These are phyloP conservation scores for Hydractinia echinata DNA, from an alignment of 30 jellyfish, hydroid and myxozoan species.

Conservation along the genomic window DNA sequence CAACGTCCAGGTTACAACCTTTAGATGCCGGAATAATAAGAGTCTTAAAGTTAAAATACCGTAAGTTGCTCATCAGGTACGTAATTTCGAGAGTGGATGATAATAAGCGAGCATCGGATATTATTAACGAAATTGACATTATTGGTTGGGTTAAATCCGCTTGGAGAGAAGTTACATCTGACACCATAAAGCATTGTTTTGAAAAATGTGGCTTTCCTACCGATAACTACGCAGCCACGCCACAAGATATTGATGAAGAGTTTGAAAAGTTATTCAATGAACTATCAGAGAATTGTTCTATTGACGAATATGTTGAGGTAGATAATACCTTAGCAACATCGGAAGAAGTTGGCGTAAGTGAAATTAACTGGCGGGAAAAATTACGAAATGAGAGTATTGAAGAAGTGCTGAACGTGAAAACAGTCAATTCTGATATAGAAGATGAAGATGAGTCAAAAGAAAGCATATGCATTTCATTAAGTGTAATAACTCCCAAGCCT, in stretches of 20 bases:
- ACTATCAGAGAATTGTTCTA: slow-evolving; percentile 24
- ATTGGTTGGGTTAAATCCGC: slow-evolving; percentile 3
- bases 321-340: slow-evolving; percentile 30
- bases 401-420: slow-evolving; percentile 27
- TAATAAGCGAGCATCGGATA: slow-evolving; percentile 1
- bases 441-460: not conserved
- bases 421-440: slow-evolving; percentile 18
- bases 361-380: slow-evolving; percentile 16
- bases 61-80: no score
- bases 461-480: not conserved
- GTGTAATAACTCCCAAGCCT: slow-evolving; percentile 25
- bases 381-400: slow-evolving; percentile 3
- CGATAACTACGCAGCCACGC: slow-evolving; percentile 20
- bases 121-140: not conserved
- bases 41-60: no score
- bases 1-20: no score
- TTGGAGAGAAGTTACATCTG: slow-evolving; percentile 3
- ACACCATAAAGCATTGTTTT: not conserved
- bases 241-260: slow-evolving; percentile 33
- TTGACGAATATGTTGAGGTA: slow-evolving; percentile 20
- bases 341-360: not conserved
- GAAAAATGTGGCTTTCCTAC: slow-evolving; percentile 1
- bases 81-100: no score
- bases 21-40: no score
- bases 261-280: slow-evolving; percentile 22